phyloP scores from a whole-genome alignment of 1,140 invertebrate species.

The Leptinotarsa defecta region DNA sequence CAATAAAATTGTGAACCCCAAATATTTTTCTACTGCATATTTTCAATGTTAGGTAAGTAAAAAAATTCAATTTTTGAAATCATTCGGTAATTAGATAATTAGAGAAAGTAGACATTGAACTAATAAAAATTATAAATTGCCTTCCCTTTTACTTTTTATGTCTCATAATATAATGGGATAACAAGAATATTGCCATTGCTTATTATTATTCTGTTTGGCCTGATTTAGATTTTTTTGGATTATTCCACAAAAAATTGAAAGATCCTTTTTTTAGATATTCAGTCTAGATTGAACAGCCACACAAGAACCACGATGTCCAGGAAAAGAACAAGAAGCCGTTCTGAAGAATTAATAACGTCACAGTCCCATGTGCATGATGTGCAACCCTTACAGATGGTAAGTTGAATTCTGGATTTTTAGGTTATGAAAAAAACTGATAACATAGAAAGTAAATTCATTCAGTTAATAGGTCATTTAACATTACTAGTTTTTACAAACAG shows the following conservation, averaged over 20 bases:
- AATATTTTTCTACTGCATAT: slow-evolving; percentile 31
- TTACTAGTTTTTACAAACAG: no score
- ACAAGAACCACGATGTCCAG: slow-evolving; percentile 48
- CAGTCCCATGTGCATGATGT: slow-evolving; percentile 41
- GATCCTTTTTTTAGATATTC: slow-evolving; percentile 39
- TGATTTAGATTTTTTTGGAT: background rate
- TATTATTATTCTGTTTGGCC: background rate
- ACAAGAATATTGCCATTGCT: background rate
- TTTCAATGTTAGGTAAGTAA: slow-evolving; percentile 45
- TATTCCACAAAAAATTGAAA: background rate
- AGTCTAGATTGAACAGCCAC: slow-evolving; percentile 26
- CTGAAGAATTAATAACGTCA: slow-evolving; percentile 45
- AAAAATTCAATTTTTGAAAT: background rate
- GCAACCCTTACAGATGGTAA: slow-evolving; percentile 37
- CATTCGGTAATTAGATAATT: no score
- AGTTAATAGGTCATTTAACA: background rate
- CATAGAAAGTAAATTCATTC: background rate
- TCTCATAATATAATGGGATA: background rate
- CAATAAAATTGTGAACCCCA: slow-evolving; percentile 12
- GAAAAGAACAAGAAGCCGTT: slow-evolving; percentile 53
- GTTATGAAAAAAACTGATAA: background rate
- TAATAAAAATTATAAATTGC: background rate
- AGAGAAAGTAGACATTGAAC: background rate
- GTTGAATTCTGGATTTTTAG: background rate
- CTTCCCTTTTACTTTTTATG: background rate